Evolutionary conservation across 2,888 invertebrate species (phyloP).

Genomic region (Rugalucina vietnamica): DNA sequence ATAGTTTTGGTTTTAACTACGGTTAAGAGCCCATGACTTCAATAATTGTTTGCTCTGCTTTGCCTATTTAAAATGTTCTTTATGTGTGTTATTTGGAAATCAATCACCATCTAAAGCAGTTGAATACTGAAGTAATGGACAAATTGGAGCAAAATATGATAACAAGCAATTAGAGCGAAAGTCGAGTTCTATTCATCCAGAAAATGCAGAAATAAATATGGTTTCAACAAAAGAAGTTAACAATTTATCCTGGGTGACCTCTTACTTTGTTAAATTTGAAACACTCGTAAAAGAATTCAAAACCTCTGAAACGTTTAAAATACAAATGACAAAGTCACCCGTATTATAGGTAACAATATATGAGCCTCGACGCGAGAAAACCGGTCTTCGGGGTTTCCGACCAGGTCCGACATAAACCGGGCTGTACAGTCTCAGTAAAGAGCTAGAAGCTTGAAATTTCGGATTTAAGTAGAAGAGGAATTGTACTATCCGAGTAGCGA

Average conservation of each 20-base stretch:
- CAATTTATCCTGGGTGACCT: conserved; percentile 4
- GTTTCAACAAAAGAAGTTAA: not conserved
- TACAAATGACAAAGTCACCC: not conserved
- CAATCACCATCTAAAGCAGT: not conserved
- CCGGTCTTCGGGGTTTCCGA: too few relatives aligned
- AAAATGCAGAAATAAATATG: not conserved
- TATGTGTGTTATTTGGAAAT: not conserved
- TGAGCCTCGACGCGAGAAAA: too few relatives aligned
- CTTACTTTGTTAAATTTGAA: not conserved
- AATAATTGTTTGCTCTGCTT: too few relatives aligned
- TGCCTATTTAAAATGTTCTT: too few relatives aligned
- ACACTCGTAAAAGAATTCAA: not conserved
- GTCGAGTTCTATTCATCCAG: not conserved
- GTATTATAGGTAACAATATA: not conserved
- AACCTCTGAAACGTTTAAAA: not conserved
- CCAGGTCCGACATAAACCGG: too few relatives aligned
- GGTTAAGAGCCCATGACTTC: too few relatives aligned
- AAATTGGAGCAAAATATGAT: conserved; percentile 12
- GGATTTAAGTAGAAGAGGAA: too few relatives aligned
- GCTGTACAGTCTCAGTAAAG: too few relatives aligned
- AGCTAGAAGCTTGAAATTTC: too few relatives aligned
- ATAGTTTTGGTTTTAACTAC: too few relatives aligned
- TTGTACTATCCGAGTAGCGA: too few relatives aligned
- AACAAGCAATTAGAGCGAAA: not conserved
- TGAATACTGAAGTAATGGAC: not conserved